Conservation (phyloP, 2,888 invertebrate genomes). For the Monopis laevigella region DNA sequence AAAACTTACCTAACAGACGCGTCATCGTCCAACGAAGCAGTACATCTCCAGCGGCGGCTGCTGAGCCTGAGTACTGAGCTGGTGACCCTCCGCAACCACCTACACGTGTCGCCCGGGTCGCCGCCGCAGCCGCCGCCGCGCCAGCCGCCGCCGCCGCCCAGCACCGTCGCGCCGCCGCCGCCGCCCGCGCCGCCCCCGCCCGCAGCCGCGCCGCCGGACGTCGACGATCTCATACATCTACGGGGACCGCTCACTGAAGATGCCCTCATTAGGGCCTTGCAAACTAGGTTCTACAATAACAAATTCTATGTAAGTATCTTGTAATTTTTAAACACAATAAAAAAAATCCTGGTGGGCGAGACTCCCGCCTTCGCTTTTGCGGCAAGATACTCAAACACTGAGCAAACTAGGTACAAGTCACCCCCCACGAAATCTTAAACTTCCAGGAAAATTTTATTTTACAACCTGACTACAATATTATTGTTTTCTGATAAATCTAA, state of each 20-base stretch:
- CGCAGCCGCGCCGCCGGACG: conserved; percentile 53
- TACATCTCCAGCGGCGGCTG: conserved; percentile 90
- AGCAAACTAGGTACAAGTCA: too few species aligned
- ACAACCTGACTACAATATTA: too few species aligned
- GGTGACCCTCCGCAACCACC: conserved; percentile 88
- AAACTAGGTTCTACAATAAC: conserved; percentile 86
- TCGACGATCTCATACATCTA: conserved; percentile 89
- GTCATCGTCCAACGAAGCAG: conserved; percentile 93
- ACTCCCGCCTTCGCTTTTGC: too few species aligned
- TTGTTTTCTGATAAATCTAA: too few species aligned
- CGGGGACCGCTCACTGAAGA: conserved; percentile 94
- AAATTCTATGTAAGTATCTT: conserved; percentile 84
- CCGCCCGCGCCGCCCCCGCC: conserved; percentile 13
- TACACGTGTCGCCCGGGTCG: conserved; percentile 73
- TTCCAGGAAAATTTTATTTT: too few species aligned
- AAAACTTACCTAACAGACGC: conserved; percentile 90
- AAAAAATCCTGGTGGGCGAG: too few species aligned
- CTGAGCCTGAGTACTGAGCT: conserved; percentile 91
- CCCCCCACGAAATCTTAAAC: too few species aligned
- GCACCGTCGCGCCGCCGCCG: conserved; percentile 14
- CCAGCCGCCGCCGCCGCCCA: conserved; percentile 20
- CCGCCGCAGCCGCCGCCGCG: conserved; percentile 24
- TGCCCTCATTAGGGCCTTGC: conserved; percentile 90
- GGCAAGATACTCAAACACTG: too few species aligned
- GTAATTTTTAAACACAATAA: too few species aligned